A percentile compares a stretch with the other conserved stretches of the same genome.
Conservation (phyloP, 2,888 invertebrate species). For the Chaetogeoica ovagalla region DNA sequence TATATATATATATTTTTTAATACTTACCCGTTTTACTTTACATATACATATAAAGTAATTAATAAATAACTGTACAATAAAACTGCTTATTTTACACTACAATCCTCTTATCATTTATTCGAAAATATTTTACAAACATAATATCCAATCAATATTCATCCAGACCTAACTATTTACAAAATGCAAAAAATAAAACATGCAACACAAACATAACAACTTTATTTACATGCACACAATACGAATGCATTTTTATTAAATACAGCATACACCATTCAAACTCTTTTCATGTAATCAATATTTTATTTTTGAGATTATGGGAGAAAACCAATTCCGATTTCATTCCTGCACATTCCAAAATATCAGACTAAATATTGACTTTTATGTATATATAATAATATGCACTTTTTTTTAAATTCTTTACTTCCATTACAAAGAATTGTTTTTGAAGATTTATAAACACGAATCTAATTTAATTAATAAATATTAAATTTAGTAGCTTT, state of each 20-base stretch:
- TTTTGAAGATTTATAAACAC: conserved; percentile 37
- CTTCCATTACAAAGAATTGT: conserved; percentile 17
- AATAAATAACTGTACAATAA: conserved; percentile 4
- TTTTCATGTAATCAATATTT: conserved; percentile 15
- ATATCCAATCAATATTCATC: conserved; percentile 2
- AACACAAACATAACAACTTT: conserved; percentile 50
- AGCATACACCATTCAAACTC: conserved; percentile 42
- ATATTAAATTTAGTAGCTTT: no score
- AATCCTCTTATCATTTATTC: not conserved
- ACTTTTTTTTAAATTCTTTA: not conserved
- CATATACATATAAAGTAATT: conserved; percentile 17
- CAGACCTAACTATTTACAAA: conserved; percentile 32
- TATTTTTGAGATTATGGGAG: conserved; percentile 10
- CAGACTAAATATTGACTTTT: conserved; percentile 22
- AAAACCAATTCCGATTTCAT: conserved; percentile 26
- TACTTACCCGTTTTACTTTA: conserved; percentile 23
- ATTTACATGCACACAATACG: conserved; percentile 52
- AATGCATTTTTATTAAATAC: conserved; percentile 43
- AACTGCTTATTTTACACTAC: conserved; percentile 26
- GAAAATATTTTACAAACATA: not conserved
- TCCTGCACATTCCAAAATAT: conserved; percentile 22
- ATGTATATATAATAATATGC: not conserved
- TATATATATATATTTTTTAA: not conserved
- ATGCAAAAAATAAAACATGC: conserved; percentile 54
- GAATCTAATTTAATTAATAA: no score